Evolutionary conservation across 2,113 vertebrate genomes (phyloP).

Genomic region (Cichladusa arquata): DNA sequence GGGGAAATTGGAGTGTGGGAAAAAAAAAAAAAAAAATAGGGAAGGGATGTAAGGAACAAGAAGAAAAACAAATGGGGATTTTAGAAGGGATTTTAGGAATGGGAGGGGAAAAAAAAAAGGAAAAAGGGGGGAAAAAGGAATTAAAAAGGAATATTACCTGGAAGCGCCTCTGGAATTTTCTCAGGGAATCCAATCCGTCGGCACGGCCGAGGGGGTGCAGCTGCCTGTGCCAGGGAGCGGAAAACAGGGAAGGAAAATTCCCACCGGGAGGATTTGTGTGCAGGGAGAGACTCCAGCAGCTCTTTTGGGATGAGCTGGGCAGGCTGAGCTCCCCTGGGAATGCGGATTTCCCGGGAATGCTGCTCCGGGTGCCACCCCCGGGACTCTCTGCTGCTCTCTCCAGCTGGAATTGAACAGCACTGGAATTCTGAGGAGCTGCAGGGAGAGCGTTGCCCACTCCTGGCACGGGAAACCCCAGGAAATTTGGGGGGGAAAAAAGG

Average conservation of each 20-base stretch:
- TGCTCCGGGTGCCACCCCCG: fast-evolving
- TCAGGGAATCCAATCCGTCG: background rate
- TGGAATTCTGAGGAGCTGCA: background rate
- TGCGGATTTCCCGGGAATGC: background rate
- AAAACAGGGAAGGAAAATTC: background rate
- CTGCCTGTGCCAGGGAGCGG: background rate
- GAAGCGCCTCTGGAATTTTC: background rate
- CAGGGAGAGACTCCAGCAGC: background rate
- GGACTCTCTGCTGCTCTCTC: slow-evolving; percentile 42
- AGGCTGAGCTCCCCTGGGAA: background rate
- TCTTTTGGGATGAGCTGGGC: background rate
- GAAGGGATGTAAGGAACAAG: fast-evolving
- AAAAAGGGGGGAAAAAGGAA: background rate
- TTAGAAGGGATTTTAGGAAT: background rate
- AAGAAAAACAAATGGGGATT: background rate
- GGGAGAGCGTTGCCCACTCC: fast-evolving
- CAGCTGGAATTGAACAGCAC: background rate
- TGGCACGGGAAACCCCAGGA: background rate
- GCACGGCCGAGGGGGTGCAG: background rate
- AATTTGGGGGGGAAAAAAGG: no score
- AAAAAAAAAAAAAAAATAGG: background rate
- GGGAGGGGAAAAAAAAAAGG: background rate
- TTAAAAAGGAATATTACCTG: background rate
- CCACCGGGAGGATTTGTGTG: fast-evolving
- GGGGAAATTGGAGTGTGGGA: background rate